A percentile compares a stretch with the other conserved stretches of the same genome.
phyloP scores from a whole-genome alignment of 2,797 vertebrate species.

The Arnoldichthys spilopterus region DNA sequence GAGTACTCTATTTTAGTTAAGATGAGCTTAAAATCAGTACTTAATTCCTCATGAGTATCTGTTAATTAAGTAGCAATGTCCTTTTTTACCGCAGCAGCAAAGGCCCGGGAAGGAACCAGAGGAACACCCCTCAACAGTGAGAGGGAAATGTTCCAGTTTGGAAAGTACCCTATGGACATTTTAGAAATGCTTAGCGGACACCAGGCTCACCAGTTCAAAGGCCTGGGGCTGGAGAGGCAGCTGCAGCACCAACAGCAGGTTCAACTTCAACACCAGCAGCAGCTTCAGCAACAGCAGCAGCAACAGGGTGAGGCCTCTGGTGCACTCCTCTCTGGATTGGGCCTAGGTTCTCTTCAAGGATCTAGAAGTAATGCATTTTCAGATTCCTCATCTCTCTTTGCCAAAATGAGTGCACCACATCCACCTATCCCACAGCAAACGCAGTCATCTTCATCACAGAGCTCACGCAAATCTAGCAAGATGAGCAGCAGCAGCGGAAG shows the following conservation, averaged over 20 bases:
- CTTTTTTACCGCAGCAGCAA: constrained; percentile 43
- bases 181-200: constrained; percentile 86
- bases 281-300: constrained; percentile 81
- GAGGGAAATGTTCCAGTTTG: constrained; percentile 84
- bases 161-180: constrained; percentile 87
- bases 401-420: constrained; percentile 82
- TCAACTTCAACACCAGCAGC: constrained; percentile 83
- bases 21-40: background rate
- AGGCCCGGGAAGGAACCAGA: constrained; percentile 44
- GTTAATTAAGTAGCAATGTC: constrained; percentile 22
- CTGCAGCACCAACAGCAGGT: constrained; percentile 84
- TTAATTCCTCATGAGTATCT: background rate
- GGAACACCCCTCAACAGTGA: constrained; percentile 51
- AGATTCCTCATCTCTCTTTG: constrained; percentile 80
- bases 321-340: constrained; percentile 78
- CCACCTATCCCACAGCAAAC: constrained; percentile 78
- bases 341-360: constrained; percentile 78
- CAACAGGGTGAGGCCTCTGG: constrained; percentile 74
- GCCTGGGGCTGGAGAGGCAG: constrained; percentile 80
- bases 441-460: constrained; percentile 79
- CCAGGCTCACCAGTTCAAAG: constrained; percentile 85
- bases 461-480: constrained; percentile 82
- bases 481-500: constrained; percentile 72
- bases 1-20: background rate
- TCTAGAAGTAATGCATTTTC: constrained; percentile 80